Base-by-base conservation (phyloP, 2,888 invertebrate species). In the Unio delphinus region DNA sequence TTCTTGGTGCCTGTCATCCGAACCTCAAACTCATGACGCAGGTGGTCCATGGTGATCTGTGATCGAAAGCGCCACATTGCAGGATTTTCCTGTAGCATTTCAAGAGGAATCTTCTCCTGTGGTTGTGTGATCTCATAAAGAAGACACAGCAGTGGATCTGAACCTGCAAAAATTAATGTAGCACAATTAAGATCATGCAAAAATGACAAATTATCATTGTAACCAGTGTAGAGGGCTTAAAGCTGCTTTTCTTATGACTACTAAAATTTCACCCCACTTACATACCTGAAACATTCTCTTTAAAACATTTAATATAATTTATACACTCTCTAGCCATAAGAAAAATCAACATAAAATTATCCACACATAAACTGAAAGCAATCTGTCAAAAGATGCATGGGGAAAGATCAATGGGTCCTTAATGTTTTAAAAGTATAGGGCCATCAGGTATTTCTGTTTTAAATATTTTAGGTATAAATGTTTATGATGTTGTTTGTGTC, bases 11-110 rank as follows among this genome's bases (percentile, higher is more conserved):
- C 28, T 20, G 30, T 61, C 26, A 18, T 28, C 57, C 56, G 34
- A 45, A 55, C 58, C 34, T 70, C 63, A 30, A 81, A 69, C 20
- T 70, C 69, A 28, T 80, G 74, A n/a, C 71, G 61, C 15, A 81
- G 65, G 69, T 82, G 76, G 28, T 77, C 77, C 55, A 81, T 65
- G 20, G 76, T 72, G 66, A 82, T 74, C 28, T 68, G 65, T 4
- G 75, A 60, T 15, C 80, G 65, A 71, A 69, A 80, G 34, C 77
- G 65, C 82, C 82, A 82, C 58, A 79, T 65, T n/a, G 70, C 68
- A 0, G 75, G 73, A 8, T 65, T 67, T 26, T 78, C 69, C 26
- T 71, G 67, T 17, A 73, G 64, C 28, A 74, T 59, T 26, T 55
- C 30, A 17, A 66, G 18, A 17, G 62, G 59, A n/a, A 61, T 61